Percentiles rank a stretch among this genome's conserved stretches.
Conservation (phyloP, 2,888 invertebrate genomes). For the Mythimna vitellina region DNA sequence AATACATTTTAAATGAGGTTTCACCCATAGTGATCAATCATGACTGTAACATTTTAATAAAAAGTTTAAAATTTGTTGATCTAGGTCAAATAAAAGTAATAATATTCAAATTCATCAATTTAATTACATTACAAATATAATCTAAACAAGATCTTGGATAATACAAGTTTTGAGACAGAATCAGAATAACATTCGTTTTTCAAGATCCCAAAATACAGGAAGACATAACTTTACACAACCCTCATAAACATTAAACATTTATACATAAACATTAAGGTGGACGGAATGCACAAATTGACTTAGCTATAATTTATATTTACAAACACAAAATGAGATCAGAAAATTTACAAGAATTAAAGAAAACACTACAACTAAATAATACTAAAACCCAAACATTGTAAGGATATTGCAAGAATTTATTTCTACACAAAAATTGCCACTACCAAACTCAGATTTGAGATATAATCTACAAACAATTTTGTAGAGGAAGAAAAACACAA, state of each 20-base stretch:
- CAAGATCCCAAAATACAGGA: conserved; percentile 56
- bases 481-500: conserved; percentile 22
- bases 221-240: conserved; percentile 67
- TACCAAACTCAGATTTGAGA: conserved; percentile 32
- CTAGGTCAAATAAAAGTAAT: conserved; percentile 24
- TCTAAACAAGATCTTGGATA: conserved; percentile 66
- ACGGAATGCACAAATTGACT: conserved; percentile 71
- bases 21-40: background rate
- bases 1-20: background rate
- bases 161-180: conserved; percentile 56
- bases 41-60: no score
- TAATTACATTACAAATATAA: conserved; percentile 66
- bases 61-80: background rate
- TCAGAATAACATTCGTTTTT: conserved; percentile 48
- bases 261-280: conserved; percentile 66
- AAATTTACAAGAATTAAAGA: conserved; percentile 82
- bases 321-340: conserved; percentile 86
- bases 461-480: conserved; percentile 32
- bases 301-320: conserved; percentile 80
- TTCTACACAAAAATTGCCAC: conserved; percentile 58
- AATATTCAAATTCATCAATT: conserved; percentile 62
- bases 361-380: conserved; percentile 73
- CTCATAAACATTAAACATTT: conserved; percentile 57
- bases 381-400: conserved; percentile 69
- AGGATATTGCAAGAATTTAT: conserved; percentile 65